Evolutionary conservation across 1,140 invertebrate species (phyloP), one percentile per base, ranked within the genome.

Genomic region (Drosophila ananassae): DNA sequence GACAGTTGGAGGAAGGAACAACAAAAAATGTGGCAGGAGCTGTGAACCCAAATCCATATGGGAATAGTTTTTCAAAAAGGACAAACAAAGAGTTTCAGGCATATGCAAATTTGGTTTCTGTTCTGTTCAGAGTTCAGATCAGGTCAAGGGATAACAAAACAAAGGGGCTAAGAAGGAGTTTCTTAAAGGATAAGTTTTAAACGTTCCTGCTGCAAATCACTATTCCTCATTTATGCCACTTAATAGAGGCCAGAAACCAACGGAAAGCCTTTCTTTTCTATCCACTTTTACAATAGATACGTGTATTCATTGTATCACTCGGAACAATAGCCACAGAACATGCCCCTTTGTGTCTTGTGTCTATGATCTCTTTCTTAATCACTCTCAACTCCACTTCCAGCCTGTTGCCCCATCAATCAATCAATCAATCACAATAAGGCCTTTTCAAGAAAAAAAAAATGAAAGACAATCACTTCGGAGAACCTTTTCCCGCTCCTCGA

Each of bases 381-480:
- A 68, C 63, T 57, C 52, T 57, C 25, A 50, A 39, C 51, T 39
- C 17, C 63, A 48, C 30, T 69, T 68, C 9, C 66, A 69, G 66
- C 12, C 59, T 22, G 59, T 47, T 68, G 53, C 62, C 62, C 62
- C 62, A 53, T 64, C 61, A 34, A 69, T 69, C 66, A 48, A 69
- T 69, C 66, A 48, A 69, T 69, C 66, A 57, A 62, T 58, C 39
- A 25, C 63, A 69, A 69, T 56, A 44, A 57, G 63, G 30, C 69
- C 66, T 44, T 47, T 37, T 39, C 30, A 53, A 17, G 28, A 13
- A 12, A 32, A 30, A 51, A 13, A 22, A 25, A 25, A 12, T n/a
- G 25, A 30, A 22, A 69, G 66, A 48, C 41, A 55, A 66, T 68
- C 50, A 17, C 62, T 47, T 47, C 61, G 61, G 17, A 22, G 50